Base-by-base conservation (phyloP, 2,797 vertebrate species). In the Hypotaenidia okinawae region DNA sequence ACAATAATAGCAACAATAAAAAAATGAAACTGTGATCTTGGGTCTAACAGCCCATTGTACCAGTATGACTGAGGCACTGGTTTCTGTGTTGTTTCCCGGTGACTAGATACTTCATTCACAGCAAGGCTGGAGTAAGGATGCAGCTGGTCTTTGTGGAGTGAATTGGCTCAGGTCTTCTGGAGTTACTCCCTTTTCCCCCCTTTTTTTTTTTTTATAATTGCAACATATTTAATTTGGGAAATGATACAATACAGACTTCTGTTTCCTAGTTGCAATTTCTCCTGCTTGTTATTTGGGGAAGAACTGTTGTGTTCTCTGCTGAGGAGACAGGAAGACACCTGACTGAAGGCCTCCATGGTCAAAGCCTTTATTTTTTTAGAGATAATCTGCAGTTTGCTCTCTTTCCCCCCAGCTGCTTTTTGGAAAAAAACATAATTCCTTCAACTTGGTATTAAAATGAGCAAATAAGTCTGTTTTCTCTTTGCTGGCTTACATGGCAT, bases 381-480 rank as follows among this genome's bases (percentile, higher is more conserved):
- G n/a, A 21, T 72, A 68, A 47, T 59, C 41, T 76, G n/a, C 33
- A 63, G 19, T 88, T 86, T 39, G 15, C 77, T 93, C 70, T 57
- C 4, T 66, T 94, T 87, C 19, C 30, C n/a, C 17, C 7, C 84
- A 89, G 55, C 73, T 89, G 76, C 73, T 62, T 66, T 45, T 63
- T 41, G 32, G 81, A 39, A 85, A 61, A 49, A 47, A 89, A 16
- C 33, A 24, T 62, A 35, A 14, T 72, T 83, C 54, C 32, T 88
- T 89, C 18, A 11, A 37, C 78, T 24, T 74, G 37, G 54, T 81
- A 39, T 78, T 84, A 62, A 84, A 88, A 76, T 5, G 28, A 92
- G 52, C 89, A 88, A 89, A 54, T 47, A 85, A 75, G n/a, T 52
- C 55, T 88, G 62, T 47, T 73, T 90, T 91, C 62, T 83, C 86